Conservation (phyloP, 2,113 vertebrate genomes). For the Collichthys lucidus region DNA sequence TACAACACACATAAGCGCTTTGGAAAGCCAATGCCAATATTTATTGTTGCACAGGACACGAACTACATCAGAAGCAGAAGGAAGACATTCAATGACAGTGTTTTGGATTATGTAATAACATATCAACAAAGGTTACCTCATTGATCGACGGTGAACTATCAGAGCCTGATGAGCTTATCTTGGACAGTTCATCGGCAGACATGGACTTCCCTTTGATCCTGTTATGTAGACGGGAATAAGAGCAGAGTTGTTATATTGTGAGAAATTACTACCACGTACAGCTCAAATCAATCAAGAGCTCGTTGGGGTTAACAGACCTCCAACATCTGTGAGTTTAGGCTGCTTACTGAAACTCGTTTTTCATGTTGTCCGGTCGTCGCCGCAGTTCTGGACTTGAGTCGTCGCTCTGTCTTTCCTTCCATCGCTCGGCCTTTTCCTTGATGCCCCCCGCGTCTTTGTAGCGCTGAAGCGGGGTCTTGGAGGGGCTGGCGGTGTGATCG, state of each 20-base stretch:
- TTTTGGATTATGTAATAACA: not conserved
- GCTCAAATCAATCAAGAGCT: not conserved
- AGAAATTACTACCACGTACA: not conserved
- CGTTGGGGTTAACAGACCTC: not conserved
- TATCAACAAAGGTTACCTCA: constrained; percentile 69
- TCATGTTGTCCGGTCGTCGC: not conserved
- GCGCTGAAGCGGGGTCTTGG: constrained; percentile 83
- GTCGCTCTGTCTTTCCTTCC: constrained; percentile 85
- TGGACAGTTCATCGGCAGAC: constrained; percentile 80
- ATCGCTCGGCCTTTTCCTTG: constrained; percentile 86
- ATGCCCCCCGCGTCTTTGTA: constrained; percentile 81
- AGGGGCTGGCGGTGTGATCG: constrained; percentile 69
- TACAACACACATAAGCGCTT: constrained; percentile 15
- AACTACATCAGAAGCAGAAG: not conserved
- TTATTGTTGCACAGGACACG: not conserved
- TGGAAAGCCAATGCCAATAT: not conserved
- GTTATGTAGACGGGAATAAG: constrained; percentile 11
- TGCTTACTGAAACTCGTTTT: constrained; percentile 62
- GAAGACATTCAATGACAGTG: not conserved
- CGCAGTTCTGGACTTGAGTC: constrained; percentile 53
- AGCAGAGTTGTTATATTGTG: not conserved
- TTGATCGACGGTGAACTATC: constrained; percentile 71
- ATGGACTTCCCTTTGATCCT: constrained; percentile 77
- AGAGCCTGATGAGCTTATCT: constrained; percentile 73
- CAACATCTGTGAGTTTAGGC: not conserved